phyloP scores from a whole-genome alignment of 2,113 vertebrate species.

The Oncorhynchus tshawytscha region DNA sequence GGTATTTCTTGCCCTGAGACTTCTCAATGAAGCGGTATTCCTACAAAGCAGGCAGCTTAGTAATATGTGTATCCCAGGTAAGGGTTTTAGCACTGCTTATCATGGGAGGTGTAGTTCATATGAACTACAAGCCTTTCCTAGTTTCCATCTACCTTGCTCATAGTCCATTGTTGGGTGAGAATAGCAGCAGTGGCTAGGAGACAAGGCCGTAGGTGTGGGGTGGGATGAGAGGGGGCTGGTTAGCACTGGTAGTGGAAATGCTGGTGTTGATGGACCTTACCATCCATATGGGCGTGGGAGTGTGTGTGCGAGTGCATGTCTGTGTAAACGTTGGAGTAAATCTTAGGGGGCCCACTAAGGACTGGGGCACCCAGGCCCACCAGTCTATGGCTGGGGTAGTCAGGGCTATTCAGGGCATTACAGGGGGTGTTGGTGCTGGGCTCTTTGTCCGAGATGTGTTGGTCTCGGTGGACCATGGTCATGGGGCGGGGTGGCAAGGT shows the following conservation, averaged over 20 bases:
- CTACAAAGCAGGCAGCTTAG: background rate
- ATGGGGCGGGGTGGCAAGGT: constrained; percentile 25
- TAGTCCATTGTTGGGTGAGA: constrained; percentile 14
- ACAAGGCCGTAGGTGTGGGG: background rate
- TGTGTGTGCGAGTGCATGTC: constrained; percentile 63
- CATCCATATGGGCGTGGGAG: constrained; percentile 46
- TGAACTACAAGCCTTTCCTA: background rate
- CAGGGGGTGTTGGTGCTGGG: constrained; percentile 4
- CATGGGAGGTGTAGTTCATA: constrained; percentile 10
- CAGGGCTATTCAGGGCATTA: constrained; percentile 14
- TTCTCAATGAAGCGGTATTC: constrained; percentile 11
- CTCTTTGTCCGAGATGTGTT: constrained; percentile 35
- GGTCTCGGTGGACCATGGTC: constrained; percentile 33
- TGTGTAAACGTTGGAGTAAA: constrained; percentile 60
- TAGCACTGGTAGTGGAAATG: constrained; percentile 68
- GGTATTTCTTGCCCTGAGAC: background rate
- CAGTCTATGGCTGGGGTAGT: constrained; percentile 45
- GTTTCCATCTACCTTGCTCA: constrained; percentile 18
- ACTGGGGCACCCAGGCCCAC: constrained; percentile 31
- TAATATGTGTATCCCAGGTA: background rate
- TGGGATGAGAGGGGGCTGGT: background rate
- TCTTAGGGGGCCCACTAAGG: constrained; percentile 32
- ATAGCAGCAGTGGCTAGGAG: constrained; percentile 36
- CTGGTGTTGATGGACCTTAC: constrained; percentile 62
- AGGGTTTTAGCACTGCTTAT: background rate